Conservation (phyloP, 2,797 vertebrate species). For the Anabacerthia variegaticeps region DNA sequence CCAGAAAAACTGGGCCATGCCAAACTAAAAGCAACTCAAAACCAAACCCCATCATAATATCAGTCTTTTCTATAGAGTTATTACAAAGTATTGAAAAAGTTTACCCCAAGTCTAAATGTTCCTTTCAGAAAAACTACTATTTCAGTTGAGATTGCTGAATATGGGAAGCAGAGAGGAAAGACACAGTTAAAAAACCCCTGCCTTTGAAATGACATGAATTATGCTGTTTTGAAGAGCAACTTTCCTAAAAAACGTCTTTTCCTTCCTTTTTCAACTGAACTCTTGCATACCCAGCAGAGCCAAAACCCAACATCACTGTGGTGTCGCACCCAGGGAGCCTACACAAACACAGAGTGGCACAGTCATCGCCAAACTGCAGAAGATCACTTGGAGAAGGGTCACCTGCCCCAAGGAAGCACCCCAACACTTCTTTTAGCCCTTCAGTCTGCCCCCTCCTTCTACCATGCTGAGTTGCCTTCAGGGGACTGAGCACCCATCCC, state of each 20-base stretch:
- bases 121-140: neutral
- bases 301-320: neutral
- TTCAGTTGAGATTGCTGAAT: neutral
- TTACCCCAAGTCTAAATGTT: neutral
- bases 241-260: neutral
- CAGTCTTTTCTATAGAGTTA: neutral
- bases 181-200: neutral
- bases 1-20: neutral
- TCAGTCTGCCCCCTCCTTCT: neutral
- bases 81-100: neutral
- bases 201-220: neutral
- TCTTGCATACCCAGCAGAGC: neutral
- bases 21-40: neutral
- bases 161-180: neutral
- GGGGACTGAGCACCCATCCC: rapidly evolving
- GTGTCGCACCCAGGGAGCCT: neutral
- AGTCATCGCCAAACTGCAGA: neutral
- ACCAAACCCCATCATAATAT: neutral
- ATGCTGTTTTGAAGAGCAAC: neutral
- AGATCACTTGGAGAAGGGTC: neutral
- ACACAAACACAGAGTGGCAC: neutral
- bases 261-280: neutral
- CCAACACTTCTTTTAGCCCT: neutral
- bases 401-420: neutral
- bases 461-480: neutral